These are phyloP conservation scores for Apodemia hepburni DNA, from an alignment of 2,888 invertebrate genomes.

Conservation along the genomic window DNA sequence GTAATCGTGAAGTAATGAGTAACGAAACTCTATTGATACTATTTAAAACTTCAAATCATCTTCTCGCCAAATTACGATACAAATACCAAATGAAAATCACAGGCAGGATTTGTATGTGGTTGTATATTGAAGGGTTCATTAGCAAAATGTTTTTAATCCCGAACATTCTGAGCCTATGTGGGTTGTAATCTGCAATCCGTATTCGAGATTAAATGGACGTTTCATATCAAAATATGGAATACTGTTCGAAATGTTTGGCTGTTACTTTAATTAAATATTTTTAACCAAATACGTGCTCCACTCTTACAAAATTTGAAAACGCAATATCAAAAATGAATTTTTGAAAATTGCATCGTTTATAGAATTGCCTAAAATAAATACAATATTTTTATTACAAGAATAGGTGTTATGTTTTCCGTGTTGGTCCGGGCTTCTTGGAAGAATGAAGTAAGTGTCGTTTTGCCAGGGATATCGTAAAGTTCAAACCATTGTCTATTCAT, in stretches of 20 bases:
- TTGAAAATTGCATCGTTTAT: too few relatives aligned
- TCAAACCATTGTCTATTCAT: too few relatives aligned
- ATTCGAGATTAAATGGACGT: slow-evolving; percentile 19
- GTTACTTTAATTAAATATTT: not conserved
- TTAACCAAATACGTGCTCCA: not conserved
- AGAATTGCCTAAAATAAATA: too few relatives aligned
- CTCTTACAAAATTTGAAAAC: too few relatives aligned
- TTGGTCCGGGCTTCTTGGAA: too few relatives aligned
- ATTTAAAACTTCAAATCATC: not conserved
- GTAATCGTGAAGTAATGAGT: too few relatives aligned
- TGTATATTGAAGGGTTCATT: slow-evolving; percentile 16
- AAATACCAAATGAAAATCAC: slow-evolving; percentile 3
- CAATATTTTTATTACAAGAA: too few relatives aligned
- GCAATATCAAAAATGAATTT: too few relatives aligned
- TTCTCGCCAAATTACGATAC: not conserved
- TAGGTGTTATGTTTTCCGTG: too few relatives aligned
- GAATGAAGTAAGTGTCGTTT: too few relatives aligned
- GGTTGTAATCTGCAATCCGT: slow-evolving; percentile 17
- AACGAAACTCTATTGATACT: too few relatives aligned
- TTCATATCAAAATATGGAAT: slow-evolving; percentile 8
- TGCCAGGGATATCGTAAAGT: too few relatives aligned
- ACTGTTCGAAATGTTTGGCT: not conserved
- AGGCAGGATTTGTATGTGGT: slow-evolving; percentile 6
- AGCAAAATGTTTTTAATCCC: slow-evolving; percentile 19
- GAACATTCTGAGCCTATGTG: slow-evolving; percentile 1